Evolutionary conservation across 37 sponge, comb jelly and placozoan genomes (phyloP).

Genomic region (Chondrilla cf. caribensis): DNA sequence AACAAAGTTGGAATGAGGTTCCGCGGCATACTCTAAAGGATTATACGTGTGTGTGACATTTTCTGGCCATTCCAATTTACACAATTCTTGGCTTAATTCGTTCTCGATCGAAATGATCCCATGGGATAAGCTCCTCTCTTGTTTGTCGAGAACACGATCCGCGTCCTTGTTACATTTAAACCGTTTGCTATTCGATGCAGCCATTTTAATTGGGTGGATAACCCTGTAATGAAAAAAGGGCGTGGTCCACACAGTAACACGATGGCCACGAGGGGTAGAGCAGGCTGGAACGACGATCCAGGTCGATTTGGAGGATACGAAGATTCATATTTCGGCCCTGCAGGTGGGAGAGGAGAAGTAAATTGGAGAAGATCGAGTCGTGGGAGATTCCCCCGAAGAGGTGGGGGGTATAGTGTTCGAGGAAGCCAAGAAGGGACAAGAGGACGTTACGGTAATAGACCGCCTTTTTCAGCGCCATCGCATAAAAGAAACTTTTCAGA

Average conservation of each 20-base stretch:
- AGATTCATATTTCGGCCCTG: too few relatives aligned
- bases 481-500: slow-evolving; percentile 5
- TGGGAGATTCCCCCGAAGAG: neutral
- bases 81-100: slow-evolving; percentile 21
- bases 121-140: neutral
- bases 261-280: too few relatives aligned
- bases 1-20: slow-evolving; percentile 66
- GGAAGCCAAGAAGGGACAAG: slow-evolving; percentile 1
- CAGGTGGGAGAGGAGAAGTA: too few relatives aligned
- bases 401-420: neutral
- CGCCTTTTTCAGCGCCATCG: neutral
- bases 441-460: neutral
- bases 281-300: too few relatives aligned
- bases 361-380: neutral
- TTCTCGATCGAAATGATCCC: slow-evolving; percentile 30
- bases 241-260: too few relatives aligned
- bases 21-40: slow-evolving; percentile 77
- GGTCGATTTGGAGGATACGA: too few relatives aligned
- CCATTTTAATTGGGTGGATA: too few relatives aligned
- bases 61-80: neutral
- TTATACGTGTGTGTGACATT: slow-evolving; percentile 68
- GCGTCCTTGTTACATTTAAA: too few relatives aligned
- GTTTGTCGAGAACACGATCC: neutral
- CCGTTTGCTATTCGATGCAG: too few relatives aligned
- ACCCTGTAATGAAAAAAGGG: too few relatives aligned